Base-by-base conservation (phyloP, 2,113 vertebrate species). In the Naja naja region DNA sequence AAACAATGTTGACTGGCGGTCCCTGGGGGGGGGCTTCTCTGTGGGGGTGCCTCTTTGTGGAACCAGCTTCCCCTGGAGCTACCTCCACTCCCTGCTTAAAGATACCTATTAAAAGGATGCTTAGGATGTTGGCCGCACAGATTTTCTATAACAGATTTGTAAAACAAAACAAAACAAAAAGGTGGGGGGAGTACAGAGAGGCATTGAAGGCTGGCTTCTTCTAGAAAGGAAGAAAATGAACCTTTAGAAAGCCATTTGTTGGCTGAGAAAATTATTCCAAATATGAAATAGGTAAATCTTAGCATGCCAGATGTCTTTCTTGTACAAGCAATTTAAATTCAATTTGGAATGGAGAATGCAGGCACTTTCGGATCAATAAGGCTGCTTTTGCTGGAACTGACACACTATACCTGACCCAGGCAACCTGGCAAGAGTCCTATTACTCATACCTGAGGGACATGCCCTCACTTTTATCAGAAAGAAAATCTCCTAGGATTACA, bases 401-500 rank as follows among this genome's bases (percentile, higher is more conserved):
- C 97, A 96, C 43, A 49, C 97, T 98, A 96, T 98, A 99, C 98
- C 98, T 99, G 98, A 98, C 98, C 93, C 94, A 92, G 93, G 96
- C 97, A 98, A 93, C 97, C 98, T 98, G 98, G 97, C 96, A 89
- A 96, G 96, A 97, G 97, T 98, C 96, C 97, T 96, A 96, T 96
- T 98, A 96, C 97, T 97, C 95, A 95, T 96, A 98, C 98, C 98
- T 97, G 97, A 97, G 98, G 98, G 98, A 98, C 97, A 98, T 98
- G 96, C 96, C 93, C 95, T 96, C 87, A 97, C 98, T 98, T 98
- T 98, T 98, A 98, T 98, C 98, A 91, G 64, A 55, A 96, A 98
- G 97, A 97, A 96, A 97, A 98, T 98, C 98, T 98, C 98, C 95
- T 95, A 98, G 98, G 98, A 98, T 99, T 99, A 99, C 98, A 98